phyloP scores from a whole-genome alignment of 2,113 vertebrate species.

The Brachirus orientalis region DNA sequence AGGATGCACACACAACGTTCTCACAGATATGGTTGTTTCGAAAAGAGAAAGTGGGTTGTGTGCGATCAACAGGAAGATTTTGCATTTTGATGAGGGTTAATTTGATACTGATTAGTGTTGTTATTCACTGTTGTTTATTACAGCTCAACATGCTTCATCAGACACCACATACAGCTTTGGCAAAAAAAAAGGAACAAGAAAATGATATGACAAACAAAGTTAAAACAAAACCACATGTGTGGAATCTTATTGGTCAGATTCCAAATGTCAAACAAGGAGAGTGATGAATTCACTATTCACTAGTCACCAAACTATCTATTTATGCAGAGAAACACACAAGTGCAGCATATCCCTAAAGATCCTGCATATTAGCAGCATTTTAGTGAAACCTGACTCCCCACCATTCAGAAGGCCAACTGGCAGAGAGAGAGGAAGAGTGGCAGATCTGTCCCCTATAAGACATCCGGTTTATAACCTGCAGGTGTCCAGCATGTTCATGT shows the following conservation, averaged over 20 bases:
- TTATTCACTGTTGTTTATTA: too few species aligned
- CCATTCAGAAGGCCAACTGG: conserved; percentile 70
- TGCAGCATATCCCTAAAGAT: conserved; percentile 49
- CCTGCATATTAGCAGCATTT: conserved; percentile 45
- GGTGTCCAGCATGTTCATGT: conserved; percentile 66
- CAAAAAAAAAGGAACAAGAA: not conserved
- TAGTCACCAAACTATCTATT: conserved; percentile 57
- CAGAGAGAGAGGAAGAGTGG: conserved; percentile 48
- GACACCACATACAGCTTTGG: conserved; percentile 26
- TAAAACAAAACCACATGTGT: conserved; percentile 49
- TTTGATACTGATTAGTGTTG: conserved; percentile 23
- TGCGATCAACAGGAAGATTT: not conserved
- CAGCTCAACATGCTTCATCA: conserved; percentile 8
- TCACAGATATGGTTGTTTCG: conserved; percentile 27
- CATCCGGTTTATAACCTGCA: conserved; percentile 75
- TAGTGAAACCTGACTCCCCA: conserved; percentile 48
- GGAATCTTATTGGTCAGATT: conserved; percentile 59
- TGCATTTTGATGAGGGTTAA: not conserved
- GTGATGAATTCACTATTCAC: conserved; percentile 42
- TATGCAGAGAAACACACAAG: conserved; percentile 30
- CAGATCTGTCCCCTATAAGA: conserved; percentile 32
- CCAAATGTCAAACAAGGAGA: conserved; percentile 45
- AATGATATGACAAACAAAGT: conserved; percentile 35
- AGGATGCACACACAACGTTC: conserved; percentile 19
- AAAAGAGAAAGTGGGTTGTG: conserved; percentile 29